These are phyloP conservation scores for Ophioderma brevispina DNA, from an alignment of 35 echinoderm and acorn worm species.

Conservation along the genomic window DNA sequence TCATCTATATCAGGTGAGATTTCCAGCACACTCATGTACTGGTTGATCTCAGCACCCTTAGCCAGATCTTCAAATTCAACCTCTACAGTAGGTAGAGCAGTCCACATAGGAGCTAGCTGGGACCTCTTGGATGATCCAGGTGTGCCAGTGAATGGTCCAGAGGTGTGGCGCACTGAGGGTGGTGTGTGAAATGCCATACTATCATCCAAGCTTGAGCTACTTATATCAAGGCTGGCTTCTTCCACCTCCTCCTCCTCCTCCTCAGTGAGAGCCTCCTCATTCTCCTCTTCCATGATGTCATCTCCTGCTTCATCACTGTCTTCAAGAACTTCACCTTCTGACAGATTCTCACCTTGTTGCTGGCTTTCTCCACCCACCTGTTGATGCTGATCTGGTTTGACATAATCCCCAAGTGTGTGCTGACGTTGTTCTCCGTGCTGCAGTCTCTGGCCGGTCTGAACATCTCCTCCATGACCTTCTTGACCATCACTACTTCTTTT, in stretches of 20 bases:
- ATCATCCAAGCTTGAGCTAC: not conserved
- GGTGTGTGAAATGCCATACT: constrained; percentile 7
- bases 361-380: not conserved
- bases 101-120: not conserved
- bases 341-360: too few relatives aligned
- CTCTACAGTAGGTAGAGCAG: not conserved
- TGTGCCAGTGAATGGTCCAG: not conserved
- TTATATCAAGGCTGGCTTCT: not conserved
- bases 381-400: too few relatives aligned
- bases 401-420: not conserved
- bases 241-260: not conserved
- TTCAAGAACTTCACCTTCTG: not conserved
- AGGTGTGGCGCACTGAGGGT: not conserved
- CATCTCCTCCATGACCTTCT: too few relatives aligned
- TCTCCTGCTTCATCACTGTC: not conserved
- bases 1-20: not conserved
- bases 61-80: constrained; percentile 44
- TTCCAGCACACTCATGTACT: not conserved
- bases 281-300: not conserved
- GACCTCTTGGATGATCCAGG: not conserved
- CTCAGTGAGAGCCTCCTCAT: not conserved
- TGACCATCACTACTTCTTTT: too few relatives aligned
- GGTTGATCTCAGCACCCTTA: not conserved
- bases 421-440: too few relatives aligned
- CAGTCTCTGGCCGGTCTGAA: too few relatives aligned